Base-by-base conservation (phyloP, 1,140 invertebrate genomes). In the Drosophila baimaii region DNA sequence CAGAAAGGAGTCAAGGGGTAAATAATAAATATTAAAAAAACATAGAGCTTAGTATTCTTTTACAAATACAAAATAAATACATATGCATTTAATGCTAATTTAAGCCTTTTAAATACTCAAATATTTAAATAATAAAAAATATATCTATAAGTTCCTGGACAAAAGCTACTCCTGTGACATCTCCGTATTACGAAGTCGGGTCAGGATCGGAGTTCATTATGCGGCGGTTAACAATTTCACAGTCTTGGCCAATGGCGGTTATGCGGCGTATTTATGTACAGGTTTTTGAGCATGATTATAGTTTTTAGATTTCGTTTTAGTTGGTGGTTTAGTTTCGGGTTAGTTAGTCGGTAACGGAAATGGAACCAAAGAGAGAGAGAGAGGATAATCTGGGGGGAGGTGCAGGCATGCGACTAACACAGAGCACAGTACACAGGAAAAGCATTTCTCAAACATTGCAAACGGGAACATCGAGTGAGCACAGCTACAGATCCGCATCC, bases 331-430 rank as follows among this genome's bases (percentile, higher is more conserved):
- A 51, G 17, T 31, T 31, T 49, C 13, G n/a, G 12, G 33, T n/a
- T n/a, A n/a, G 31, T 73, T 41, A 41, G 52, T 65, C n/a, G 37
- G 17, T 62, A 72, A 55, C 9, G 31, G 17, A 62, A 74, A 25
- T 23, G 29, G n/a, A 72, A 74, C 37, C n/a, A 74, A 75, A 65
- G 44, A 72, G 41, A 72, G 63, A 37, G 21, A 27, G 57, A 74
- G n/a, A 49, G 21, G 33, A 29, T 70, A 76, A 62, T 39, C 13
- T 52, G 4, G 9, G 19, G 52, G 5, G 12, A 27, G 51, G 69
- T 80, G 63, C 57, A 59, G 54, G 51, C 77, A 78, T 79, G 77
- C 77, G 70, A 80, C 59, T 79, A 57, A 77, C 35, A 79, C 21
- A 49, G 33, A 64, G 41, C 78, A 73, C 55, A 65, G 43, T 65